Evolutionary conservation across 2,888 invertebrate genomes (phyloP).

Genomic region (Formica aserva): DNA sequence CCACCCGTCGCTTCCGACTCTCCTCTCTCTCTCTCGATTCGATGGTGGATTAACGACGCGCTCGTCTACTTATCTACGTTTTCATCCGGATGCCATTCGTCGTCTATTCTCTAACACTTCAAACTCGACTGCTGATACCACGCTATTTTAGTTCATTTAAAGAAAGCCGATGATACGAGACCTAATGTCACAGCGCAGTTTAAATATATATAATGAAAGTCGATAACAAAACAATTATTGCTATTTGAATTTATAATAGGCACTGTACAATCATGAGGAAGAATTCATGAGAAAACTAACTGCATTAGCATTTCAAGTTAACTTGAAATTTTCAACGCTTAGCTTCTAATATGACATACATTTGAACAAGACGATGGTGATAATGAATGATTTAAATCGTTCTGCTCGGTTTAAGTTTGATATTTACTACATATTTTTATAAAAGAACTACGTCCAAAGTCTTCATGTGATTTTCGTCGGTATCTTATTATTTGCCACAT

Average conservation of each 20-base stretch:
- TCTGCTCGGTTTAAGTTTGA: neutral
- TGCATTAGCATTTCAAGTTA: neutral
- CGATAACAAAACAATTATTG: neutral
- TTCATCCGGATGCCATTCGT: conserved; percentile 7
- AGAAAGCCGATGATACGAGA: neutral
- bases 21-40: conserved; percentile 40
- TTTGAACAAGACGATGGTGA: neutral
- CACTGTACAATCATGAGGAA: neutral
- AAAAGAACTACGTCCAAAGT: neutral
- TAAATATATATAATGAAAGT: neutral
- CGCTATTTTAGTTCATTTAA: neutral
- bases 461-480: neutral
- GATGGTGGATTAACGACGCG: conserved; percentile 24
- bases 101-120: neutral
- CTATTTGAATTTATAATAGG: neutral
- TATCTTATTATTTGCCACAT: neutral
- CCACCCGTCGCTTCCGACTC: conserved; percentile 65
- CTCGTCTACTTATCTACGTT: conserved; percentile 25
- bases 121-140: neutral
- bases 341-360: neutral
- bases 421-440: conserved; percentile 6
- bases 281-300: neutral
- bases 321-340: neutral
- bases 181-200: neutral
- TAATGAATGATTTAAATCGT: neutral